Conservation (phyloP, 2,113 vertebrate genomes). For the Butorides virescens region DNA sequence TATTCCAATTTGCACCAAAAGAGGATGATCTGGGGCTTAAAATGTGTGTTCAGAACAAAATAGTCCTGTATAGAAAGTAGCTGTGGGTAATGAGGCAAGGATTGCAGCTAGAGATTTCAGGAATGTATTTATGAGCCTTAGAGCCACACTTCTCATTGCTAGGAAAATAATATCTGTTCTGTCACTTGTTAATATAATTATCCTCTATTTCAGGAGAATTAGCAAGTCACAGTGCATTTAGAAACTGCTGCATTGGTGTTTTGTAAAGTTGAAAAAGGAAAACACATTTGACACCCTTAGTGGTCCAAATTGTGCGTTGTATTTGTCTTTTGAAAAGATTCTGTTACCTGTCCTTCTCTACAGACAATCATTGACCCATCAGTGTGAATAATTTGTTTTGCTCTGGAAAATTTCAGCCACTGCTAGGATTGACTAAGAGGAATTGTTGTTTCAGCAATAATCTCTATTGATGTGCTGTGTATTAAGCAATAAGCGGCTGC, state of each 20-base stretch:
- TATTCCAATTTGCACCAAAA: not conserved
- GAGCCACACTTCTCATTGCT: not conserved
- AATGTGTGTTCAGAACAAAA: not conserved
- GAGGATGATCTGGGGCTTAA: not conserved
- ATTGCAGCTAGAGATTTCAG: not conserved
- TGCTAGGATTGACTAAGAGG: slow-evolving; percentile 30
- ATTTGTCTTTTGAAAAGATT: not conserved
- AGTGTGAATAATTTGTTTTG: slow-evolving; percentile 54
- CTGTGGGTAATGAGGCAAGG: not conserved
- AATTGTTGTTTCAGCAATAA: slow-evolving; percentile 61
- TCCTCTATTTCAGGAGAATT: slow-evolving; percentile 23
- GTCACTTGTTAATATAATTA: slow-evolving; percentile 42
- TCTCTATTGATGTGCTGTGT: slow-evolving; percentile 25
- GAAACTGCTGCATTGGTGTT: not conserved
- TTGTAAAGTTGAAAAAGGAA: not conserved
- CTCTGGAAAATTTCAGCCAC: slow-evolving; percentile 24
- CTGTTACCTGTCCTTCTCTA: not conserved
- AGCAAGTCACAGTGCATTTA: not conserved
- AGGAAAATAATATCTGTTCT: slow-evolving; percentile 11
- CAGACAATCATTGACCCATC: slow-evolving; percentile 2
- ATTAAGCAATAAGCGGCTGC: slow-evolving; percentile 16
- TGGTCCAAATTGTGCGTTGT: not conserved
- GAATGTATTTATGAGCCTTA: slow-evolving; percentile 21
- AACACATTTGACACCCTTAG: not conserved
- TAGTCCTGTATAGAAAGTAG: not conserved